Percentiles rank a stretch among this genome's conserved stretches.
Evolutionary conservation across 2,888 invertebrate species (phyloP).

Genomic region (Apodemia mormo): DNA sequence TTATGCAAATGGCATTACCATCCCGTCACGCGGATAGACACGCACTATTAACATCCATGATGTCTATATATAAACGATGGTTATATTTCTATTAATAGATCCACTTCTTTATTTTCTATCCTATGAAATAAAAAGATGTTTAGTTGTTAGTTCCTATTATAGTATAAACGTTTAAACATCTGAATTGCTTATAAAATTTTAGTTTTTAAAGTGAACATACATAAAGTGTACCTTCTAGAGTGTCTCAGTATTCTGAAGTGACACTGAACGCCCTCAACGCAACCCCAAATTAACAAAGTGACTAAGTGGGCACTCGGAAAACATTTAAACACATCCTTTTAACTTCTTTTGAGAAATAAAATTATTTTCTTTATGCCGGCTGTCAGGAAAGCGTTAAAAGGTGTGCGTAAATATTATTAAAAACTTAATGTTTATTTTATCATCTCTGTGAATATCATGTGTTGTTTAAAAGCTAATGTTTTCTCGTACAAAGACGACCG

Average conservation of each 20-base stretch:
- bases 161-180: too few relatives aligned
- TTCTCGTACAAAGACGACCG: conserved; percentile 6
- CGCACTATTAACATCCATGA: too few relatives aligned
- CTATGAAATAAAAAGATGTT: too few relatives aligned
- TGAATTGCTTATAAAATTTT: not conserved
- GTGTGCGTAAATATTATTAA: conserved; percentile 17
- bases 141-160: too few relatives aligned
- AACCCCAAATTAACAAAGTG: conserved; percentile 27
- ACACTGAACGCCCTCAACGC: conserved; percentile 17
- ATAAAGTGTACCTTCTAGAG: conserved; percentile 8
- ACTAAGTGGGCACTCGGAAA: conserved; percentile 30
- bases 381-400: conserved; percentile 28
- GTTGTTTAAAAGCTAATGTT: conserved; percentile 10
- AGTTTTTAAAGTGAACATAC: not conserved
- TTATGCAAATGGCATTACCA: too few relatives aligned
- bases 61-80: too few relatives aligned
- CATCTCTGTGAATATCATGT: not conserved
- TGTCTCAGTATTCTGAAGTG: not conserved
- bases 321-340: conserved; percentile 27
- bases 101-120: too few relatives aligned
- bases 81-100: too few relatives aligned
- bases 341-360: conserved; percentile 26
- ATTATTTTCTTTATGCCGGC: conserved; percentile 27
- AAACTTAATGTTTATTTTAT: conserved; percentile 25
- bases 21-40: too few relatives aligned